Evolutionary conservation across 2,797 vertebrate genomes (phyloP), one percentile per base, ranked within the genome.

Genomic region (Neoniphon sammara): DNA sequence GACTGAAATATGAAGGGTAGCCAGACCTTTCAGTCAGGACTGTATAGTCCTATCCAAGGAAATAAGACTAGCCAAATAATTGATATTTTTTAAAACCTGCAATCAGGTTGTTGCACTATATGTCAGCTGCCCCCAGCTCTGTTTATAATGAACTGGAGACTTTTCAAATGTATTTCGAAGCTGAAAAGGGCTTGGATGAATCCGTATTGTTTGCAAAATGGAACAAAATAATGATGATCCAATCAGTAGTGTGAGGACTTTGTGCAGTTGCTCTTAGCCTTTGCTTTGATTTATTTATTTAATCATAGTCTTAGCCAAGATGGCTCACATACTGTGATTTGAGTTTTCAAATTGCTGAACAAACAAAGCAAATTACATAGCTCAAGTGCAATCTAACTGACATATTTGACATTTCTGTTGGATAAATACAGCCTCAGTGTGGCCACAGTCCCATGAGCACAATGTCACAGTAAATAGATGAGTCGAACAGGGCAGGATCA

Each of bases 291-390:
- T 56, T 66, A 80, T 77, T 69, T 80, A 53, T 63, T 30, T 57
- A 78, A 75, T 72, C 58, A 62, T 36, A 27, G 64, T 61, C 69
- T 69, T 20, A 25, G 65, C 70, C 80, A 66, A 70, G 57, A 70
- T 8, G 30, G 46, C 49, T 68, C 31, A 12, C 52, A 56, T 10
- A 62, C 55, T 73, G 64, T 53, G 17, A 53, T 79, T 42, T 30
- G 20, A 50, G 68, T 70, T 46, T 64, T 21, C 46, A 58, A 71
- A 80, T 15, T 54, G 17, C 68, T 23, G 52, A 69, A 80, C 66
- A 75, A 78, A 80, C 56, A 63, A 66, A 75, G 21, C 64, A 54
- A 73, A 80, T 73, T 12, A 62, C 53, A 77, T 70, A 58, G 75
- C 42, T 66, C 17, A 21, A 74, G 66, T 34, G 18, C 9, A 18